A percentile compares a stretch with the other conserved stretches of the same genome.
phyloP scores from a whole-genome alignment of 1,140 invertebrate genomes.

The Trichonephila inaurata region DNA sequence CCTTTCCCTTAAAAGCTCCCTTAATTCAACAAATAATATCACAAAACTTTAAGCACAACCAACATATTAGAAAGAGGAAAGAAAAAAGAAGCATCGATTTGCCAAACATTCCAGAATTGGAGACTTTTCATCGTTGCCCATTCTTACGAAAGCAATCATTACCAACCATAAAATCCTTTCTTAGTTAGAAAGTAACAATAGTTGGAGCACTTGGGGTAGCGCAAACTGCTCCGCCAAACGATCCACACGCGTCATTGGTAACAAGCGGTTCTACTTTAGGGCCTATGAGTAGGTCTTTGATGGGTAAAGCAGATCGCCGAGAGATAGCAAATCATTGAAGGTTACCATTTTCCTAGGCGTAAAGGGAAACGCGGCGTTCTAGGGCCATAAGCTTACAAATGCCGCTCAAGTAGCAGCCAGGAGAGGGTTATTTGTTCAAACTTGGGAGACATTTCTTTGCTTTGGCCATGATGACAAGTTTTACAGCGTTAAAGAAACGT shows the following conservation, averaged over 20 bases:
- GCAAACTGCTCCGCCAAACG: background rate
- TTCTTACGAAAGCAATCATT: background rate
- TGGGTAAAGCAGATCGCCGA: background rate
- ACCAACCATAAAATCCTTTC: conserved; percentile 6
- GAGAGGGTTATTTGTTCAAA: conserved; percentile 61
- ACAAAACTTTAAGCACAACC: background rate
- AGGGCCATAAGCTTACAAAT: conserved; percentile 67
- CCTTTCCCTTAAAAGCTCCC: background rate
- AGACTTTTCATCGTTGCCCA: background rate
- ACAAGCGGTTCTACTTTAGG: background rate
- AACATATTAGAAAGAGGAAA: background rate
- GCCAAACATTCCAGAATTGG: background rate
- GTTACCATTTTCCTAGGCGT: conserved; percentile 32
- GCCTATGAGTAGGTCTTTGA: conserved; percentile 24
- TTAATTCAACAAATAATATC: background rate
- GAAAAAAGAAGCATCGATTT: background rate
- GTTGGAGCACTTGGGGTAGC: background rate
- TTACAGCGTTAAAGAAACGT: conserved; percentile 58
- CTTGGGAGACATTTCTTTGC: conserved; percentile 60
- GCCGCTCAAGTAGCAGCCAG: conserved; percentile 38
- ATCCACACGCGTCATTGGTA: background rate
- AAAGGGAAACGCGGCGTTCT: conserved; percentile 44
- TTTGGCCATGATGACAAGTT: conserved; percentile 58
- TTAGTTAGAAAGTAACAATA: conserved; percentile 8
- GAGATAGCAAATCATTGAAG: conserved; percentile 40